Conservation (phyloP, 2,113 vertebrate genomes). For the Ifrita kowaldi region DNA sequence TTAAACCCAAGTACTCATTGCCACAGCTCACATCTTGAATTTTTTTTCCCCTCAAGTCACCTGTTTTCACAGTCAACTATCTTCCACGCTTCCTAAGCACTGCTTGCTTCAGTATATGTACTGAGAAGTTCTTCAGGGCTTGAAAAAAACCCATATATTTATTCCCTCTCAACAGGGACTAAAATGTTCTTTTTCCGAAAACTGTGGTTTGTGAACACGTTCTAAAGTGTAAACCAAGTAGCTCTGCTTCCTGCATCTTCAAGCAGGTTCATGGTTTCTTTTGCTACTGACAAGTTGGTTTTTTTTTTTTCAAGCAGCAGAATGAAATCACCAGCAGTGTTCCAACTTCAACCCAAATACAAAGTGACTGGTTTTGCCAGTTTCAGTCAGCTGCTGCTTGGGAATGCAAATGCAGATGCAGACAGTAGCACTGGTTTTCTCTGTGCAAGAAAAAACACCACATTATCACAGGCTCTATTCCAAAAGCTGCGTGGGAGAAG, state of each 20-base stretch:
- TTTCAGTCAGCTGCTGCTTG: conserved; percentile 18
- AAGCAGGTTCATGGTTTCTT: background rate
- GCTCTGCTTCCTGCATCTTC: background rate
- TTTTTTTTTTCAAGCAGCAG: background rate
- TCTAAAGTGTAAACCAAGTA: background rate
- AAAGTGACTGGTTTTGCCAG: conserved; percentile 30
- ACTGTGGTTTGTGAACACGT: background rate
- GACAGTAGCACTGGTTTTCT: background rate
- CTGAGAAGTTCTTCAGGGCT: background rate
- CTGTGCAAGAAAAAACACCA: background rate
- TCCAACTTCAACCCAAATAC: background rate
- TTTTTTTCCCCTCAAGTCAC: background rate
- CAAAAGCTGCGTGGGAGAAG: background rate
- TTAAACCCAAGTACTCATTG: background rate
- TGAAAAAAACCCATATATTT: rapidly evolving
- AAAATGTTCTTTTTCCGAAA: background rate
- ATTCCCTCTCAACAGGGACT: background rate
- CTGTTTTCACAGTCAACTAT: background rate
- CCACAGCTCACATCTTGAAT: background rate
- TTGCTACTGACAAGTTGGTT: background rate
- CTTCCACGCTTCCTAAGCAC: background rate
- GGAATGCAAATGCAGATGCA: conserved; percentile 23
- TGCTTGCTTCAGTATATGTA: background rate
- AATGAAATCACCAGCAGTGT: background rate
- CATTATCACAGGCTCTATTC: background rate